These are phyloP conservation scores for Romanogobio albipinnatus DNA, from an alignment of 2,113 vertebrate genomes.

Conservation along the genomic window DNA sequence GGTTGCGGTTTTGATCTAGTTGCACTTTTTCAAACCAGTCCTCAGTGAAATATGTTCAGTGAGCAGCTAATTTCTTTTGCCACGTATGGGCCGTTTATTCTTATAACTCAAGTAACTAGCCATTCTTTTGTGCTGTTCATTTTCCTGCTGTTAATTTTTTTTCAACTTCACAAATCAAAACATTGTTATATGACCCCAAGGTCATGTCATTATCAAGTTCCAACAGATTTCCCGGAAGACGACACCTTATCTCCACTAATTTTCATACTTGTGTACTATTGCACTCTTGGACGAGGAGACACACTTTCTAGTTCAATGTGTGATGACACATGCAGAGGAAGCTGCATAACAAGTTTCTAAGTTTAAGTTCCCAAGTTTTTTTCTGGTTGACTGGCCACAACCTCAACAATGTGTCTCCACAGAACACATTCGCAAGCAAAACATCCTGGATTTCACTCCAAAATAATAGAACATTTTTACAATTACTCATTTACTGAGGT, in stretches of 20 bases:
- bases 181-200: background rate
- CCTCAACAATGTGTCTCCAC: background rate
- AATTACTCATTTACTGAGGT: background rate
- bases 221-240: conserved; percentile 22
- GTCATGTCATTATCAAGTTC: conserved; percentile 15
- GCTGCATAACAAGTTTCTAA: background rate
- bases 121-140: background rate
- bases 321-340: conserved; percentile 4
- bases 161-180: background rate
- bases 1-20: conserved; percentile 4
- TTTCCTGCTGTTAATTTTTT: background rate
- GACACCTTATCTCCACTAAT: background rate
- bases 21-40: conserved; percentile 37
- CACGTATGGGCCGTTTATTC: background rate
- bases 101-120: background rate
- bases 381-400: background rate
- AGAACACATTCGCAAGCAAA: background rate
- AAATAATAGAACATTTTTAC: background rate
- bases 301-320: conserved; percentile 2
- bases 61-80: conserved; percentile 1
- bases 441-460: background rate
- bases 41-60: conserved; percentile 34
- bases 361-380: background rate
- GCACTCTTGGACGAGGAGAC: background rate
- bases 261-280: conserved; percentile 1